Evolutionary conservation across 1,140 invertebrate species (phyloP).

Genomic region (Pogonomyrmex barbatus): DNA sequence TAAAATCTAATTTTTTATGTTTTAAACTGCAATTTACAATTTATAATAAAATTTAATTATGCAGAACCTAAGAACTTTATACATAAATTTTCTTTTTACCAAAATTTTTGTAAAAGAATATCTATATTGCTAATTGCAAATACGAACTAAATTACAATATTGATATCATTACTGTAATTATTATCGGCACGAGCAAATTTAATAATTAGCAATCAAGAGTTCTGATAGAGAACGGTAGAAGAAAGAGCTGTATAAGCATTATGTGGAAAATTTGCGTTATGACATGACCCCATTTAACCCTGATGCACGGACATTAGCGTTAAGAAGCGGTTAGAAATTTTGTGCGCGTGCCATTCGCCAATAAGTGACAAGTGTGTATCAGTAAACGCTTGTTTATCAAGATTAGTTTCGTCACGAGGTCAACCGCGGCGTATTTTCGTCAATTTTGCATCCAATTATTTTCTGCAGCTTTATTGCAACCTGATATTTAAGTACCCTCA

Average conservation of each 20-base stretch:
- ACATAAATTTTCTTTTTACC: neutral
- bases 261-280: slow-evolving; percentile 15
- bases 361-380: slow-evolving; percentile 40
- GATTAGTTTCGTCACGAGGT: slow-evolving; percentile 38
- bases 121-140: slow-evolving; percentile 7
- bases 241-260: neutral
- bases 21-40: neutral
- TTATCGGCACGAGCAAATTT: neutral
- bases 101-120: neutral
- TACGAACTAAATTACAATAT: slow-evolving; percentile 12
- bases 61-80: neutral
- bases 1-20: neutral
- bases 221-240: neutral
- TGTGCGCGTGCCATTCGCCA: slow-evolving; percentile 17
- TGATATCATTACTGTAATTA: slow-evolving; percentile 27
- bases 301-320: neutral
- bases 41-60: neutral
- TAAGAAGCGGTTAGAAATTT: slow-evolving; percentile 18
- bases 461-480: neutral
- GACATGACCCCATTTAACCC: neutral
- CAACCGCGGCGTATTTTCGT: neutral
- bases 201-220: slow-evolving; percentile 12
- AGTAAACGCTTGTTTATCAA: slow-evolving; percentile 44
- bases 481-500: slow-evolving; percentile 17
- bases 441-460: slow-evolving; percentile 35